These are phyloP conservation scores for Apamea monoglypha DNA, from an alignment of 2,888 invertebrate species.

Conservation along the genomic window DNA sequence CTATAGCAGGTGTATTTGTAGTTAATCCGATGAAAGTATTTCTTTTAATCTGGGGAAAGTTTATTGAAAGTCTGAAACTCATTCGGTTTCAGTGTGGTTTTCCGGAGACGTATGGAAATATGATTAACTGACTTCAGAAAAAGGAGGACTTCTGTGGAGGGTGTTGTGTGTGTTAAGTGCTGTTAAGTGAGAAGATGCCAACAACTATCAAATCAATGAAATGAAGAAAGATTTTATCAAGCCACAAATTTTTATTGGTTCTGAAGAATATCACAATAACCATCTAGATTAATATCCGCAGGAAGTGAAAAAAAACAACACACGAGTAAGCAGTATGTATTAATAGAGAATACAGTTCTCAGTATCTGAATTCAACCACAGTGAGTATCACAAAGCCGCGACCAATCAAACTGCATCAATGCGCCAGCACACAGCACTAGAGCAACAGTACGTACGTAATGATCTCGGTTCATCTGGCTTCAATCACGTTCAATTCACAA, in stretches of 20 bases:
- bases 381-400: constrained; percentile 36
- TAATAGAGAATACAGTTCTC: constrained; percentile 13
- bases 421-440: constrained; percentile 32
- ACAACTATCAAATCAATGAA: neutral
- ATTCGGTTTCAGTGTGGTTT: neutral
- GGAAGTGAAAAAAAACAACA: neutral
- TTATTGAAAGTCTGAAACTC: neutral
- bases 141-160: neutral
- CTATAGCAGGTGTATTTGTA: constrained; percentile 31
- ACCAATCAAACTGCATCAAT: constrained; percentile 52
- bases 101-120: neutral
- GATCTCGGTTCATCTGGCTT: constrained; percentile 70
- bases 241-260: neutral
- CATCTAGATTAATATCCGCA: neutral
- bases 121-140: neutral
- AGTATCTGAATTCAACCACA: constrained; percentile 29
- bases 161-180: no score
- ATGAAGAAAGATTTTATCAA: neutral
- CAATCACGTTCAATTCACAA: constrained; percentile 70
- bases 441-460: constrained; percentile 58
- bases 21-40: constrained; percentile 40
- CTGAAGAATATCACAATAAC: neutral
- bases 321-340: neutral
- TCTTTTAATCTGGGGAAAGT: constrained; percentile 24
- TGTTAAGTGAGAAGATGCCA: neutral